Conservation (phyloP, 92 coral and sea anemone genomes). For the Heliopora coerulea region DNA sequence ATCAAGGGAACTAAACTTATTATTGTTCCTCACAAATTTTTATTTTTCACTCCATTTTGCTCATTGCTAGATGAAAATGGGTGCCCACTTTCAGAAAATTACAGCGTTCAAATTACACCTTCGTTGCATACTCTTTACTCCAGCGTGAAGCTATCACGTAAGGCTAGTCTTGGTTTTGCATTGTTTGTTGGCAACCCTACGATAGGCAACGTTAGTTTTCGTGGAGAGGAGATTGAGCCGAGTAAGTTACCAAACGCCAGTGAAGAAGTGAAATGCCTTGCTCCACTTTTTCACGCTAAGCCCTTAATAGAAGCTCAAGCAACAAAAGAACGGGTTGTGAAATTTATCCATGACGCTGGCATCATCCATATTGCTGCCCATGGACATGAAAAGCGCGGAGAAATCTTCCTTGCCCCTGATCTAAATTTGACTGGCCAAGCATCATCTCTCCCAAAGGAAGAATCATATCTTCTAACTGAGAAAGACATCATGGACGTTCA, state of each 20-base stretch:
- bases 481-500: too few species aligned
- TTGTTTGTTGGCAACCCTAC: constrained; percentile 47
- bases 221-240: constrained; percentile 13
- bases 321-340: too few species aligned
- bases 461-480: too few species aligned
- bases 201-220: constrained; percentile 21
- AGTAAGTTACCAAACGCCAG: constrained; percentile 11
- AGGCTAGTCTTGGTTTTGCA: constrained; percentile 19
- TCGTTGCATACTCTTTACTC: constrained; percentile 33
- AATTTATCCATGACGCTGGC: too few species aligned
- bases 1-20: constrained; percentile 19
- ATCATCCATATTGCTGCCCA: too few species aligned
- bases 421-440: too few species aligned
- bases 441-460: too few species aligned
- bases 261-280: constrained; percentile 21
- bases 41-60: constrained; percentile 37
- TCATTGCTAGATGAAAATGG: constrained; percentile 31
- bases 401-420: too few species aligned
- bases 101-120: constrained; percentile 45
- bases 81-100: constrained; percentile 11
- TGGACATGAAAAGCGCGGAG: too few species aligned
- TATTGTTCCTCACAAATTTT: constrained; percentile 37
- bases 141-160: neutral
- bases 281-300: neutral
- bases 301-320: too few species aligned